Percentiles rank a stretch among this genome's conserved stretches.
These are phyloP conservation scores for Echinops telfairi DNA, from an alignment of 2,113 vertebrate species.

Conservation along the genomic window DNA sequence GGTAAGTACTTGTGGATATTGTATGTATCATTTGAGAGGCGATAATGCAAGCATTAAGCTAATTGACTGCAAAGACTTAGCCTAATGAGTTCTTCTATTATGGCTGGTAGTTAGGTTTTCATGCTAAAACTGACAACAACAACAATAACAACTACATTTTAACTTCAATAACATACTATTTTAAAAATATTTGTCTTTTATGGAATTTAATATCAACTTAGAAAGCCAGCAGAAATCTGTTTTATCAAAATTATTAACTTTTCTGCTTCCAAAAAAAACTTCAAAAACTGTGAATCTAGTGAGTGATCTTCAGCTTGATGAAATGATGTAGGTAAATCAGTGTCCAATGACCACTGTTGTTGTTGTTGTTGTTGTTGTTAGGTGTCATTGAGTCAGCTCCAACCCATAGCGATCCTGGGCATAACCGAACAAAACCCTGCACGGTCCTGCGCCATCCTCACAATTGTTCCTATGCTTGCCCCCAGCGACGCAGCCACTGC, in stretches of 20 bases:
- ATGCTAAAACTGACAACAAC: neutral
- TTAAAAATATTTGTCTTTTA: constrained; percentile 40
- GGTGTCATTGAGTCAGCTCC: neutral
- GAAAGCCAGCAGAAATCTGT: neutral
- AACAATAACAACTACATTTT: neutral
- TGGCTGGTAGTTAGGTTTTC: constrained; percentile 16
- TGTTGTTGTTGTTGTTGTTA: neutral
- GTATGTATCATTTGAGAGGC: neutral
- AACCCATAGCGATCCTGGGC: neutral
- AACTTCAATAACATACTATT: neutral
- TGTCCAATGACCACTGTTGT: neutral
- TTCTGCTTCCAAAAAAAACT: neutral
- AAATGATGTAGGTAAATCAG: neutral
- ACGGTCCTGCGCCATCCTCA: neutral
- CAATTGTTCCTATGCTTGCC: neutral
- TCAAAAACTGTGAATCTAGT: neutral
- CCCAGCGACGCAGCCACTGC: neutral
- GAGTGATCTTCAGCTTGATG: neutral
- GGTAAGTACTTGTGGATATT: neutral
- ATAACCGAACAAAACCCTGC: neutral
- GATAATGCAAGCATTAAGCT: neutral
- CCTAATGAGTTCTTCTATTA: neutral
- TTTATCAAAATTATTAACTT: neutral
- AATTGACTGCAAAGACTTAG: neutral
- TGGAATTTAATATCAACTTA: neutral